Base-by-base conservation (phyloP, 2,113 vertebrate genomes). In the Cairina moschata region DNA sequence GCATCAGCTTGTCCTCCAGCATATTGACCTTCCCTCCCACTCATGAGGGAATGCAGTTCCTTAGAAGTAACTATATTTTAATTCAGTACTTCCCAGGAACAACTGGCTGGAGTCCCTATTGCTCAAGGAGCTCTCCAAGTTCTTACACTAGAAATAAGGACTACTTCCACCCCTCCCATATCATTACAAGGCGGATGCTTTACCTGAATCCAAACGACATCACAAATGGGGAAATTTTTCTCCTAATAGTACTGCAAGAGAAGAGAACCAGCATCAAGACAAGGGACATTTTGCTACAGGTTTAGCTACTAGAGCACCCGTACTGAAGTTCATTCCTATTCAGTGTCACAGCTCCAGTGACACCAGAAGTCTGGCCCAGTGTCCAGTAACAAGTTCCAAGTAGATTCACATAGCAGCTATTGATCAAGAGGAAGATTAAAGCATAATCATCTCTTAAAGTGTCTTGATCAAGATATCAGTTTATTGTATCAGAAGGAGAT, bases 161-260 rank as follows among this genome's bases (percentile, higher is more conserved):
- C 52, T 86, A 17, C 23, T 68, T 59, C 68, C 54, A 89, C 11
- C 31, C n/a, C 75, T 29, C 5, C 46, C 13, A 18, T 23, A 77
- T 32, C 14, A 68, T 7, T 83, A 74, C 11, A 69, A 92, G 22
- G n/a, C 42, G 22, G 15, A 72, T 68, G 36, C 98, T 98, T 98
- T 98, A 99, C 99, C 99, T 99, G 97, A 99, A 99, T 86, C 97
- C 97, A 97, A 99, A 98, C 17, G 99, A 99, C 98, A 98, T 98
- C 78, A 99, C 97, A 97, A 98, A 97, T 0, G 98, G 98, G 26
- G 97, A 22, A 5, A 99, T 97, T 78, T 63, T 96, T 97, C 96
- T 98, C 59, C 97, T 98, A 83, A 98, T 77, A 17, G 81, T 97
- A 88, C 98, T 99, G 94, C 58, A 97, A 89, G 32, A 97, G 76